Evolutionary conservation across 2,113 vertebrate genomes (phyloP), one percentile per base, ranked within the genome.

Genomic region (Hiodon tergisus): DNA sequence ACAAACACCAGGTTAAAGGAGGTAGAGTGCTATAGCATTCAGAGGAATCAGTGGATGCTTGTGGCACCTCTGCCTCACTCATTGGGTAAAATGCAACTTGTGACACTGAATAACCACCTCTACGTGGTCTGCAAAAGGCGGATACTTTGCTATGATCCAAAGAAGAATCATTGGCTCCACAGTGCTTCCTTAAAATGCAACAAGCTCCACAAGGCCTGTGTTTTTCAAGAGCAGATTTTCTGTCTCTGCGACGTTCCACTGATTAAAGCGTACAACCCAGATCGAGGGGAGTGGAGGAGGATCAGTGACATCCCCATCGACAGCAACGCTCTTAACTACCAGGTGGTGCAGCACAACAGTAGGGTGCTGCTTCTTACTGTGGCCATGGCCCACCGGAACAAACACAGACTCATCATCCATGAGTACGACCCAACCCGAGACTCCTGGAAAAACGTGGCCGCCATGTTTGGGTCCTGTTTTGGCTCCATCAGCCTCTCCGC

Each of bases 171-270:
- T 83, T 94, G 93, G 94, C 89, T 93, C 46, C 92, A 94, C 83
- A 93, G 93, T 50, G 93, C 92, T 0, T 94, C 93, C 0, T 86
- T 94, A 67, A 89, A 93, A 46, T 82, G 93, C 9, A 92, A 91
- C 81, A 94, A 94, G 82, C 93, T 94, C 5, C 93, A 94, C 84
- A 94, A 94, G 80, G 93, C 94, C 47, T 95, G 94, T 50, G 90
- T 94, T 66, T 95, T 92, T 77, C 93, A 93, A 76, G 93, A 95
- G 53, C 92, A 95, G 83, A 95, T 95, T 70, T 83, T 94, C 55
- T 95, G 93, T n/a, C 92, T 94, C 76, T 94, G 93, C 1, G 93
- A 94, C 79, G 92, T 94, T 71, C 94, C 94, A 0, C 90, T 94
- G 71, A 90, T 94, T 76, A 95, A 94, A 75, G 93, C 92, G 62